phyloP scores from a whole-genome alignment of 2,113 vertebrate genomes.

The Nettapus auritus region DNA sequence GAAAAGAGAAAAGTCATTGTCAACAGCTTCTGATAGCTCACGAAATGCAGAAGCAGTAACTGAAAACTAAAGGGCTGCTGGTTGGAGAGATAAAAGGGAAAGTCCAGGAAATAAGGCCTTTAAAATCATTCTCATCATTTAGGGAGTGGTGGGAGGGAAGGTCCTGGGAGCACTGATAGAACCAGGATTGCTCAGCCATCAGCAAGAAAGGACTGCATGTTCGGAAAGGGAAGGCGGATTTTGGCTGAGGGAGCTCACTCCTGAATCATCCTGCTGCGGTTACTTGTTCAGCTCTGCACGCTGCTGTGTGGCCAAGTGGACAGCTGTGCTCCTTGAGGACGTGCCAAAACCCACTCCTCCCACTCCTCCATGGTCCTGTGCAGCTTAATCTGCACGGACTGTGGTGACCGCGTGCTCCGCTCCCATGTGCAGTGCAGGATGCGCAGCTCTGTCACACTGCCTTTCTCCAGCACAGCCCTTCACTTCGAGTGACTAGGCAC shows the following conservation, averaged over 20 bases:
- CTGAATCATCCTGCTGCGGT: background rate
- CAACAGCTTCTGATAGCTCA: conserved; percentile 43
- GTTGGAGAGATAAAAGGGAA: conserved; percentile 57
- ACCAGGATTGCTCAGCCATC: conserved; percentile 67
- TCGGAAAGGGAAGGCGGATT: conserved; percentile 4
- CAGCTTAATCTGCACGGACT: background rate
- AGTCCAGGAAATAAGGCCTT: conserved; percentile 58
- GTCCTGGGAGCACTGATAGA: conserved; percentile 61
- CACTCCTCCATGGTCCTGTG: background rate
- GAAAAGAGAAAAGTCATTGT: conserved; percentile 26
- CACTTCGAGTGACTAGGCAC: conserved; percentile 1
- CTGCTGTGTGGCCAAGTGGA: background rate
- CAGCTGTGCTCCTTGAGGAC: accelerated
- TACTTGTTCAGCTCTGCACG: background rate
- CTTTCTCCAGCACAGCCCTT: background rate
- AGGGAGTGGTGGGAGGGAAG: conserved; percentile 58
- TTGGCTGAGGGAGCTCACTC: background rate
- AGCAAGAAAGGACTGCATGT: background rate
- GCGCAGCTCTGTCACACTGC: background rate
- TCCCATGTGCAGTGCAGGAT: background rate
- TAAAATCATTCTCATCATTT: conserved; percentile 44
- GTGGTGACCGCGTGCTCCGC: accelerated
- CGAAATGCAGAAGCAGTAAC: conserved; percentile 34
- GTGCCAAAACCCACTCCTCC: background rate
- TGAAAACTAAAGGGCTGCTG: conserved; percentile 39